Percentiles rank a stretch among this genome's conserved stretches.
Conservation (phyloP, 2,888 invertebrate species). For the Marasmarcha lunaedactyla region DNA sequence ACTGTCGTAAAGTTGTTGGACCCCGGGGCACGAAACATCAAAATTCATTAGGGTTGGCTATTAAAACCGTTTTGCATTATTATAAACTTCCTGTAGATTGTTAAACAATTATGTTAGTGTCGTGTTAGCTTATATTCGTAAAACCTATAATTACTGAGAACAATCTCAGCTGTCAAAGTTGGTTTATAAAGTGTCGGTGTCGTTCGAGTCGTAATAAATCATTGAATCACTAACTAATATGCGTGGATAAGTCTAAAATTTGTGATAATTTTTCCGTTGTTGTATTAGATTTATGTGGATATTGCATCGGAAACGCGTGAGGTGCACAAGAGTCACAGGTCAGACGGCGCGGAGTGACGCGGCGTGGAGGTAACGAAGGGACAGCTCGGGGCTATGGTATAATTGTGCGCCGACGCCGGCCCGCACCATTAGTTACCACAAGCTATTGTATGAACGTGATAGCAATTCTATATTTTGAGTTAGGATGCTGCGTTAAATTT, state of each 20-base stretch:
- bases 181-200: no score
- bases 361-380: constrained; percentile 38
- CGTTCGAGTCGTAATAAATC: no score
- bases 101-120: no score
- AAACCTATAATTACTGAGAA: no score
- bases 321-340: not conserved
- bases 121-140: no score
- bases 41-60: not conserved
- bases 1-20: not conserved
- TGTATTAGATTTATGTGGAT: not conserved
- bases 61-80: not conserved
- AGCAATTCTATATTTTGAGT: no score
- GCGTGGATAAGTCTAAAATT: not conserved
- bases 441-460: no score
- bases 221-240: not conserved
- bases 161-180: no score
- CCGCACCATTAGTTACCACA: constrained; percentile 7
- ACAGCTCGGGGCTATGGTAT: constrained; percentile 30
- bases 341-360: constrained; percentile 17
- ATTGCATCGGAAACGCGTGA: not conserved
- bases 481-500: not conserved
- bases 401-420: constrained; percentile 32
- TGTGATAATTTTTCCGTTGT: not conserved
- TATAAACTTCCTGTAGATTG: not conserved
- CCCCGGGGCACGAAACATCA: not conserved